Percentiles rank a stretch among this genome's conserved stretches.
Conservation (phyloP, 2,888 invertebrate species). For the Ceratothoa steindachneri region DNA sequence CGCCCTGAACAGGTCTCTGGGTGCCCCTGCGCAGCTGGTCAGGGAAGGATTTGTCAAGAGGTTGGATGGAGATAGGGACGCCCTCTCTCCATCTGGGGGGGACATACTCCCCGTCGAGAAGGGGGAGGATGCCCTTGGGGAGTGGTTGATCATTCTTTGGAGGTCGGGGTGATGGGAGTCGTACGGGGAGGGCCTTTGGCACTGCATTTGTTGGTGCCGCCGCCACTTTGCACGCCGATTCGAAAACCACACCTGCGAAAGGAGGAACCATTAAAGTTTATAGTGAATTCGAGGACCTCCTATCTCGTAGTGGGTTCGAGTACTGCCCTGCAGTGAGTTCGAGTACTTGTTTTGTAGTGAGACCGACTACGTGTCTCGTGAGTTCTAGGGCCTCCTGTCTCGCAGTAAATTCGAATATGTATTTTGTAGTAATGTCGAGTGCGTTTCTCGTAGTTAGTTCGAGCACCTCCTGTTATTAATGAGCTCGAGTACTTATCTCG, state of each 20-base stretch:
- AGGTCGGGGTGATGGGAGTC: conserved; percentile 37
- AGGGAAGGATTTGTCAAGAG: conserved; percentile 8
- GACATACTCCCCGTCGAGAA: conserved; percentile 31
- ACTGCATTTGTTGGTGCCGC: conserved; percentile 91
- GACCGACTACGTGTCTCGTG: too few relatives aligned
- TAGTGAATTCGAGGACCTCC: too few relatives aligned
- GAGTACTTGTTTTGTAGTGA: too few relatives aligned
- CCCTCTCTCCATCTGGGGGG: conserved; percentile 23
- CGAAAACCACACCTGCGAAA: conserved; percentile 95
- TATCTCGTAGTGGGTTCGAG: too few relatives aligned
- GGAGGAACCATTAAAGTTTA: not conserved
- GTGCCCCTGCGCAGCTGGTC: not conserved
- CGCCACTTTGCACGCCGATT: conserved; percentile 98
- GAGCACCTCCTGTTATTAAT: too few relatives aligned
- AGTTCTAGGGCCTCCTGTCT: too few relatives aligned
- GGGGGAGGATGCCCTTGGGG: conserved; percentile 32
- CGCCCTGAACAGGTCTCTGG: conserved; percentile 10
- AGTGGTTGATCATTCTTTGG: conserved; percentile 22
- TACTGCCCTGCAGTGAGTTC: too few relatives aligned
- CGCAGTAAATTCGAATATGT: too few relatives aligned
- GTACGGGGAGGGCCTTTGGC: conserved; percentile 56
- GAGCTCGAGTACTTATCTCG: too few relatives aligned
- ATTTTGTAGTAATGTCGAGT: too few relatives aligned
- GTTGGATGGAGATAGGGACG: conserved; percentile 2
- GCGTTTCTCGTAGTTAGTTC: too few relatives aligned